Percentiles rank a stretch among this genome's conserved stretches.
Evolutionary conservation across 2,888 invertebrate species (phyloP).

Genomic region (Hirtodrosophila histrioides): DNA sequence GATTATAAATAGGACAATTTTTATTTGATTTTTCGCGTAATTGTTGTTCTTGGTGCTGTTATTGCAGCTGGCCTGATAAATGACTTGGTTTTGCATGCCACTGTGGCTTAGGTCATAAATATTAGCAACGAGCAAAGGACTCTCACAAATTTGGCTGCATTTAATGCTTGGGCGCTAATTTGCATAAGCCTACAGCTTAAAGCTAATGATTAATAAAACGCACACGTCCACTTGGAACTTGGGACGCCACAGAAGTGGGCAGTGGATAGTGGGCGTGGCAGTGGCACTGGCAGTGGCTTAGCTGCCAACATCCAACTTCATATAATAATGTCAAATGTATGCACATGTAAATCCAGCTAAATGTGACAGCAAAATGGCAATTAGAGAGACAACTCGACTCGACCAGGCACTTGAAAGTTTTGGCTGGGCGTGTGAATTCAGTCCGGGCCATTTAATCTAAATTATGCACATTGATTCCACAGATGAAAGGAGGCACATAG

Average conservation of each 20-base stretch:
- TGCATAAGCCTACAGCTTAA: conserved; percentile 58
- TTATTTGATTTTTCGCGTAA: background rate
- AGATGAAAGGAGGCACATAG: background rate
- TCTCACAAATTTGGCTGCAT: conserved; percentile 49
- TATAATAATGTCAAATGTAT: conserved; percentile 63
- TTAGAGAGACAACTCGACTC: conserved; percentile 60
- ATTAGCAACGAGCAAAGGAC: conserved; percentile 17
- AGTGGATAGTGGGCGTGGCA: conserved; percentile 12
- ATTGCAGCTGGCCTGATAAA: conserved; percentile 30
- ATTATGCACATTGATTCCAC: conserved; percentile 17
- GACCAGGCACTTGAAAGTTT: conserved; percentile 51
- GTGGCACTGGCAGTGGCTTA: conserved; percentile 23
- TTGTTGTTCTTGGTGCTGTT: conserved; percentile 4
- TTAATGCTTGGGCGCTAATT: conserved; percentile 62
- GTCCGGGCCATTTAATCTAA: conserved; percentile 8
- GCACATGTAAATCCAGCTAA: conserved; percentile 75
- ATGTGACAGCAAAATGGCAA: conserved; percentile 75
- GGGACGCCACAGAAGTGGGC: conserved; percentile 20
- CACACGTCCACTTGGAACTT: conserved; percentile 44
- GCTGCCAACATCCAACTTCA: conserved; percentile 50
- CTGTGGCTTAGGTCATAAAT: conserved; percentile 33
- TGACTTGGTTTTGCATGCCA: conserved; percentile 27
- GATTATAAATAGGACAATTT: background rate
- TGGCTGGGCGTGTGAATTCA: conserved; percentile 12
- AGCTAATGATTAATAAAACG: conserved; percentile 71